Evolutionary conservation across 2,888 invertebrate genomes (phyloP), one percentile per base, ranked within the genome.

Genomic region (Endotricha flammealis): DNA sequence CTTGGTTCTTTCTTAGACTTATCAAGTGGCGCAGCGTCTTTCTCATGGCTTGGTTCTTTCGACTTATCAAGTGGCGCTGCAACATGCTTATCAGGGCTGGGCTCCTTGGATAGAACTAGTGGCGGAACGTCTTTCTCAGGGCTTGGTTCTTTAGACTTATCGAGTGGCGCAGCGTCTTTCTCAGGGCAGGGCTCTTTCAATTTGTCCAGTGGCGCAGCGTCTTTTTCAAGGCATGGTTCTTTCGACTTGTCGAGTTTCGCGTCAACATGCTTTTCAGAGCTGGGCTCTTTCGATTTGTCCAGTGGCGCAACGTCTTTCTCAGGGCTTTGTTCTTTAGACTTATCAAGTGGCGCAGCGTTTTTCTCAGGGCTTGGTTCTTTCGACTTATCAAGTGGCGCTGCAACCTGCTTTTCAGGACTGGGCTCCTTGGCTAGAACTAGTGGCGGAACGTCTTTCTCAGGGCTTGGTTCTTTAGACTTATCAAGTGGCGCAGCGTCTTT

Each of bases 1-100:
- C 27, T 36, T 1, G 23, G 22, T 5, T 23, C 41, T 14, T 41
- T 20, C n/a, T n/a, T n/a, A n/a, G 7, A 20, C n/a, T 20, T 42
- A 0, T 38, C 42, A 2, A 29, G 1, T 4, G 20, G 4, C 2
- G 3, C 3, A 13, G 28, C 12, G 5, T 8, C n/a, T n/a, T n/a
- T n/a, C n/a, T n/a, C n/a, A n/a, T n/a, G n/a, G n/a, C n/a, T n/a
- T 0, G 30, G 20, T 4, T 12, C 30, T 29, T 33, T 33, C 3
- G 12, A n/a, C 29, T 9, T 29, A 5, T 14, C 14, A 1, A 8
- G 1, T 4, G 10, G 6, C n/a, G n/a, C 1, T 2, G n/a, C n/a
- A n/a, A n/a, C n/a, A n/a, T n/a, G n/a, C n/a, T n/a, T n/a, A n/a
- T n/a, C n/a, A n/a, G n/a, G n/a, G n/a, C n/a, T n/a, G n/a, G n/a